A percentile compares a stretch with the other conserved stretches of the same genome.
Evolutionary conservation across 1,140 invertebrate genomes (phyloP).

Genomic region (Scaptomyza graminum): DNA sequence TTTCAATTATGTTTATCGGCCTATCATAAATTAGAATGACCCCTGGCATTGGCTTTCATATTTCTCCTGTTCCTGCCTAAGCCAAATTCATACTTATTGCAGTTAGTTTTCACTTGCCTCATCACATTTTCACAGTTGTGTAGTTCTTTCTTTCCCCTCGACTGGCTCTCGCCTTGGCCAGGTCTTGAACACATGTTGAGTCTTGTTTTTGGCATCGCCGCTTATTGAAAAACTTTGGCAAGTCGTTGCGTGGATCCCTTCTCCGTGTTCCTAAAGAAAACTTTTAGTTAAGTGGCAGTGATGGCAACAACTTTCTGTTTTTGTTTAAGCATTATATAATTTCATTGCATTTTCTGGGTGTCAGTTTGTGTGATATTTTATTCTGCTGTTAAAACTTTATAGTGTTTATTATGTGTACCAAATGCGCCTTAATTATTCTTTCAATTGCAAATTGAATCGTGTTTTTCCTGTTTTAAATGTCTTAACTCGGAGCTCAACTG

Average conservation of each 20-base stretch:
- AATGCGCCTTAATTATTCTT: slow-evolving; percentile 62
- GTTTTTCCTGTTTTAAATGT: slow-evolving; percentile 32
- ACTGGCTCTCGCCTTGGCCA: slow-evolving; percentile 12
- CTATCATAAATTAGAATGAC: slow-evolving; percentile 71
- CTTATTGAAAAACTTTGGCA: slow-evolving; percentile 76
- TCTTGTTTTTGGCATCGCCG: slow-evolving; percentile 60
- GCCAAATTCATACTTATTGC: slow-evolving; percentile 8
- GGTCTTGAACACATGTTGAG: slow-evolving; percentile 43
- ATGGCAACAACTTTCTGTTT: slow-evolving; percentile 63
- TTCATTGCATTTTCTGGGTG: slow-evolving; percentile 43
- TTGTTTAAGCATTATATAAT: slow-evolving; percentile 54
- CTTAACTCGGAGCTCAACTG: slow-evolving; percentile 2
- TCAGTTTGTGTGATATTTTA: slow-evolving; percentile 31
- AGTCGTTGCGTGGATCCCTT: slow-evolving; percentile 21
- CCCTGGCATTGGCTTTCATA: slow-evolving; percentile 53
- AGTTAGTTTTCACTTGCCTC: slow-evolving; percentile 13
- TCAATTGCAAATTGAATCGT: slow-evolving; percentile 62
- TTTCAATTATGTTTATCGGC: slow-evolving; percentile 78
- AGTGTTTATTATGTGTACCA: slow-evolving; percentile 59
- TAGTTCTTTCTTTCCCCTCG: slow-evolving; percentile 39
- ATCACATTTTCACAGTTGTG: slow-evolving; percentile 39
- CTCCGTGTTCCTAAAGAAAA: slow-evolving; percentile 44
- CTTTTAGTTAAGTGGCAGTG: slow-evolving; percentile 64
- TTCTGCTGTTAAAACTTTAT: slow-evolving; percentile 46
- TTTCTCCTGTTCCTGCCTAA: slow-evolving; percentile 31